phyloP scores from a whole-genome alignment of 2,113 vertebrate species.

The Bolborhynchus lineola region DNA sequence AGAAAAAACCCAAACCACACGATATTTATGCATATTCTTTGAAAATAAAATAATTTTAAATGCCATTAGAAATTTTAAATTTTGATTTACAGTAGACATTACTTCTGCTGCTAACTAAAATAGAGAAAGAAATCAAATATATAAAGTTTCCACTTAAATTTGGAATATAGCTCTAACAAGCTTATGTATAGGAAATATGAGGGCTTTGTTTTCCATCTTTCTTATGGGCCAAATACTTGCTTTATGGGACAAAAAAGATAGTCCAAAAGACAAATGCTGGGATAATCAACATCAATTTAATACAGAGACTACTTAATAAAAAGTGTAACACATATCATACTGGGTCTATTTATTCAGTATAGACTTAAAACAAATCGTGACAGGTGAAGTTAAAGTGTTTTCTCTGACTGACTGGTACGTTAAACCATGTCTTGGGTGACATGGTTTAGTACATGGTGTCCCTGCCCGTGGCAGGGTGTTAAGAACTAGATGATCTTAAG shows the following conservation, averaged over 20 bases:
- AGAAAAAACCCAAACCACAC: neutral
- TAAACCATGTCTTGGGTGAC: neutral
- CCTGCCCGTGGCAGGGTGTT: neutral
- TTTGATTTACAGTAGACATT: neutral
- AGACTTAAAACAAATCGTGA: neutral
- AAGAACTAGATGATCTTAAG: neutral
- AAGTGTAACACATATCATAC: neutral
- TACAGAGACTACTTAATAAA: neutral
- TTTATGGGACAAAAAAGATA: neutral
- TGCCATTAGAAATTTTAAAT: neutral
- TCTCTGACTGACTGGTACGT: neutral
- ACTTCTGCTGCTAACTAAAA: neutral
- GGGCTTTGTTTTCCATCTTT: neutral
- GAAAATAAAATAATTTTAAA: neutral
- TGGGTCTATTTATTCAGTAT: neutral
- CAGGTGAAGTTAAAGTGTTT: neutral
- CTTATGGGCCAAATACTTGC: neutral
- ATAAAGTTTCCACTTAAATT: neutral
- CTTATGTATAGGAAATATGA: neutral
- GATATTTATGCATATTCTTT: neutral
- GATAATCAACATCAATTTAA: neutral
- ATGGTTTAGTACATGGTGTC: neutral
- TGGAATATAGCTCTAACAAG: neutral
- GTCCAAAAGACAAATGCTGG: neutral
- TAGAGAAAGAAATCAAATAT: neutral